Evolutionary conservation across 2,888 invertebrate species (phyloP), one percentile per base, ranked within the genome.

Genomic region (Hydropsyche betteni): DNA sequence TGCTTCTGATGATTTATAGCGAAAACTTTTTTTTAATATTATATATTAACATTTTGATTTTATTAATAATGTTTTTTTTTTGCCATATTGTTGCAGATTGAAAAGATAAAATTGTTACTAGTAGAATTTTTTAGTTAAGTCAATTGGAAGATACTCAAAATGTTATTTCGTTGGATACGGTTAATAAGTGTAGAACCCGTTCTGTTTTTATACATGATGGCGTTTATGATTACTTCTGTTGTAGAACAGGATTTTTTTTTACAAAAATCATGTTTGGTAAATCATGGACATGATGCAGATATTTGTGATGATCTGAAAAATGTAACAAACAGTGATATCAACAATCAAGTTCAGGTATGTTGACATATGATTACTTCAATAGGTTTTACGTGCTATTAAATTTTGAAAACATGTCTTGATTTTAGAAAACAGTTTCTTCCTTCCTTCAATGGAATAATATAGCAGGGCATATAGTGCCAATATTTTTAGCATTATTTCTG

Each of bases 191-290:
- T 96, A 33, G 96, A 97, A 82, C 96, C 96, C 0, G 90, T 94
- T 0, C 91, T 96, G 91, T 93, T 95, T 82, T 86, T 96, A 1
- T 96, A 95, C 82, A 95, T 96, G 94, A 90, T 95, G 88, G 94
- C 95, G 0, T 93, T 90, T 81, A 94, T 94, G 93, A 88, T 91
- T 71, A 95, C 94, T 3, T 90, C 90, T 76, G 94, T 95, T 0
- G 89, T 93, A 50, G 94, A 95, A 81, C 93, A 94, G 82, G 90
- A 92, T 38, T 93, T 94, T 81, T 94, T 93, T 82, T 87, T 94
- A 1, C 88, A 93, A 81, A 92, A 93, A 85, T 91, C 94, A 0
- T 95, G 95, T 80, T 86, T 88, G 0, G 91, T 93, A 0, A 92
- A 95, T 82, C 91, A 93, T 77, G 90, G 91, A 0, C 91, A 90